Base-by-base conservation (phyloP, 1,140 invertebrate species). In the Atta texana region DNA sequence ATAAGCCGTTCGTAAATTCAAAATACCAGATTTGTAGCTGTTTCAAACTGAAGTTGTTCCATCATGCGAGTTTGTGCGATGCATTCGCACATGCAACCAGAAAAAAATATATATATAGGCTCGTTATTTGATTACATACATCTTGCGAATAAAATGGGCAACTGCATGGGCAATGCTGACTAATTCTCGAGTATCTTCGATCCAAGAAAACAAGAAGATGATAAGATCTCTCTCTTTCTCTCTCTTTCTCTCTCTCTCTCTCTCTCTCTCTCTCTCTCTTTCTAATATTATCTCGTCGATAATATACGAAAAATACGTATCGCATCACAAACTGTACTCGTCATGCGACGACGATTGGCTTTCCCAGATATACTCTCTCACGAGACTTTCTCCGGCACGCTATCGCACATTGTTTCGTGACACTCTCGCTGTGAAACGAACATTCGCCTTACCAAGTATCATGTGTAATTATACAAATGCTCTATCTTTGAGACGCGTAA, bases 361-460 rank as follows among this genome's bases (percentile, higher is more conserved):
- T 90, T 90, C 89, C 88, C 75, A 91, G 88, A 88, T 82, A 88
- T 85, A 89, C 89, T 87, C 88, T 66, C 87, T 80, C 77, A 74
- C 68, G 64, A 81, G 85, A 92, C 91, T 92, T 92, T 92, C 91
- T 88, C 91, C 81, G 74, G 44, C 72, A 72, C 57, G 61, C 77
- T 86, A 90, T 91, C 90, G 90, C 89, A 69, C 87, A 92, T 92
- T 92, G 92, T 93, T 88, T 91, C 88, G 64, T 51, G 87, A 89
- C 84, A 86, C 86, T 88, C 82, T 91, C 87, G 63, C 91, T 72
- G 59, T 57, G 18, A 39, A 31, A 49, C 49, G 77, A 81, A 44
- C 77, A 81, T 57, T 81, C 77, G 64, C 77, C 69, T 84, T 63
- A 75, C 57, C 24, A 53, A 61, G 69, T 18, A 51, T 39, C 69